Conservation (phyloP, 2,888 invertebrate species). For the Nesidiocoris tenuis region DNA sequence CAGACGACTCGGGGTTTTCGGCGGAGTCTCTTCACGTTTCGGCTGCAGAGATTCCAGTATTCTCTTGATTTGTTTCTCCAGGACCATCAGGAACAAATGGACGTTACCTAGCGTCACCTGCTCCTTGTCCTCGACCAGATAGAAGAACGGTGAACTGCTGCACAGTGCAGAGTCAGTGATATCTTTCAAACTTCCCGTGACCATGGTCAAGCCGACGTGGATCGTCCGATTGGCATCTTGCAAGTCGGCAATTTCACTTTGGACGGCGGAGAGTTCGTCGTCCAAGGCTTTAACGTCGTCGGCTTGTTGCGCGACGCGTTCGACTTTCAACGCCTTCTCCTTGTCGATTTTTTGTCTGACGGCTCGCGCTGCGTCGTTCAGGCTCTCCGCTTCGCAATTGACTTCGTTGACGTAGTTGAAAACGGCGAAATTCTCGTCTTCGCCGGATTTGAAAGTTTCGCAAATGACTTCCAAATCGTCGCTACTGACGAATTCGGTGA, state of each 20-base stretch:
- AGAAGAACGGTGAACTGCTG: constrained; percentile 30
- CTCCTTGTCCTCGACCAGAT: constrained; percentile 34
- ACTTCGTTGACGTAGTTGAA: constrained; percentile 89
- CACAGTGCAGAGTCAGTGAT: constrained; percentile 16
- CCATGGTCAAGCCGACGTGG: constrained; percentile 4
- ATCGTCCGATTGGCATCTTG: background rate
- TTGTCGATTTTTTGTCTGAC: constrained; percentile 64
- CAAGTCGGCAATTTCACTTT: constrained; percentile 10
- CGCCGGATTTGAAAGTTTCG: constrained; percentile 75
- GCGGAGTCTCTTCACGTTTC: constrained; percentile 22
- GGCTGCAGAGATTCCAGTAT: constrained; percentile 13
- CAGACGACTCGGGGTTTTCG: constrained; percentile 17
- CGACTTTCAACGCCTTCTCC: constrained; percentile 61
- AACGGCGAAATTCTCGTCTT: constrained; percentile 87
- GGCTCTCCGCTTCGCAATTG: constrained; percentile 75
- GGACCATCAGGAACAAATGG: constrained; percentile 34
- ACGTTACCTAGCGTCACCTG: constrained; percentile 29
- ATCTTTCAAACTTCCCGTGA: constrained; percentile 17
- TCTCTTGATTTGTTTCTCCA: constrained; percentile 35
- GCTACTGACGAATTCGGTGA: constrained; percentile 35
- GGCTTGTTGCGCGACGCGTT: constrained; percentile 60
- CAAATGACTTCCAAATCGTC: constrained; percentile 55
- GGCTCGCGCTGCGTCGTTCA: constrained; percentile 67
- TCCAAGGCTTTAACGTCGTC: constrained; percentile 32
- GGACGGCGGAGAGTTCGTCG: constrained; percentile 11